A percentile compares a stretch with the other conserved stretches of the same genome.
These are phyloP conservation scores for Tetramorium alpestre DNA, from an alignment of 1,140 invertebrate genomes.

Conservation along the genomic window DNA sequence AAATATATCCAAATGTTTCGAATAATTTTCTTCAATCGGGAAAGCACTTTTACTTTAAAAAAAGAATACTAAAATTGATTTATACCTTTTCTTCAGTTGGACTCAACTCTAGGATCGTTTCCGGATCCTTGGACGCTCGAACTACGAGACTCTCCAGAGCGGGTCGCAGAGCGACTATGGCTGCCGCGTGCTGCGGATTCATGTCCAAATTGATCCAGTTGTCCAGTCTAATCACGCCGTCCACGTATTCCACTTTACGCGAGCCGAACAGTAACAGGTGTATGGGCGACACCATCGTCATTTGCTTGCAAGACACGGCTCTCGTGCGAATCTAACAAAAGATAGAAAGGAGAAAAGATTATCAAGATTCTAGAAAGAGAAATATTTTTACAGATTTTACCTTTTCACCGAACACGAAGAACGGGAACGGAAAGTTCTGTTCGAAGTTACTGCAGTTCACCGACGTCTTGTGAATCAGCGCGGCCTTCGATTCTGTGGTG, in stretches of 20 bases:
- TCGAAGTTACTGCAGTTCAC: conserved; percentile 96
- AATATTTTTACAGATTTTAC: conserved; percentile 79
- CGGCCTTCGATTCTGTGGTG: conserved; percentile 97
- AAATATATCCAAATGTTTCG: too few relatives aligned
- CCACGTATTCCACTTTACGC: conserved; percentile 93
- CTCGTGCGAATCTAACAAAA: conserved; percentile 92
- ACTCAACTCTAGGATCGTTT: conserved; percentile 87
- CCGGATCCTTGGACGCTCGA: conserved; percentile 91
- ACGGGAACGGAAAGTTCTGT: conserved; percentile 95
- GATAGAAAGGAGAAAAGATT: neutral
- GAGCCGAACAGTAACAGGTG: conserved; percentile 97
- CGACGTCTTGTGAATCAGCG: conserved; percentile 98
- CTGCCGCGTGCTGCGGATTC: conserved; percentile 91
- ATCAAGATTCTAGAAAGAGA: neutral
- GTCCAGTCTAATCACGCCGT: conserved; percentile 92
- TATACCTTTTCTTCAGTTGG: conserved; percentile 86
- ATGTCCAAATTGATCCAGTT: conserved; percentile 98
- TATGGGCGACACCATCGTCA: conserved; percentile 98
- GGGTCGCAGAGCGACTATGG: conserved; percentile 94
- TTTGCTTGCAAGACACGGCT: conserved; percentile 98
- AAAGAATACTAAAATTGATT: neutral
- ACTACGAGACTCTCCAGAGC: conserved; percentile 95
- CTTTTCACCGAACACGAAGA: conserved; percentile 99
- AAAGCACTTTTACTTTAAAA: too few relatives aligned
- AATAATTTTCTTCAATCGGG: too few relatives aligned